These are phyloP conservation scores for Leuciscus waleckii DNA, from an alignment of 2,797 vertebrate species.

Conservation along the genomic window DNA sequence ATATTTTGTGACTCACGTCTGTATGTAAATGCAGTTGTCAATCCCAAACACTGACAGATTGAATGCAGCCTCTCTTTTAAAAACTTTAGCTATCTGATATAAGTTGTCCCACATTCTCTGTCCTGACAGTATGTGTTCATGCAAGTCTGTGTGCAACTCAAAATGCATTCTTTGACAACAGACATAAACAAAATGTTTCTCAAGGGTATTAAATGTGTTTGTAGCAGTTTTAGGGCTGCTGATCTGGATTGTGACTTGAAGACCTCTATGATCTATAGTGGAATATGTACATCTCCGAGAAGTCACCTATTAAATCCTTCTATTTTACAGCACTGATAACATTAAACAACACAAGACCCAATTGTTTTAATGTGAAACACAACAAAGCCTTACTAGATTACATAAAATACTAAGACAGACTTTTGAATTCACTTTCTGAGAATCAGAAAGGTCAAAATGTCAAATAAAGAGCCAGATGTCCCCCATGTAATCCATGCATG, in stretches of 20 bases:
- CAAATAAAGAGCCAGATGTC: slow-evolving; percentile 53
- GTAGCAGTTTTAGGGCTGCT: neutral
- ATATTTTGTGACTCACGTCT: neutral
- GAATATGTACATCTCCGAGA: neutral
- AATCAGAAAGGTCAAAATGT: slow-evolving; percentile 41
- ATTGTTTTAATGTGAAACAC: neutral
- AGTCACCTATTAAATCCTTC: neutral
- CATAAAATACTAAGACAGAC: slow-evolving; percentile 14
- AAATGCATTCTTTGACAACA: neutral
- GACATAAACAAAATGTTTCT: neutral
- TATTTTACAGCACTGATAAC: neutral
- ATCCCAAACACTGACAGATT: neutral
- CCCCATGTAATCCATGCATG: slow-evolving; percentile 1
- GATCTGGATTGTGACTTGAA: neutral
- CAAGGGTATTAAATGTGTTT: neutral
- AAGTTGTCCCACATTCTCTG: neutral
- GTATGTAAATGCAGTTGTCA: neutral
- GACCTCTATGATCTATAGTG: neutral
- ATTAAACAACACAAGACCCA: neutral
- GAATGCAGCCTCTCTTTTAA: neutral
- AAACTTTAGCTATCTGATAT: neutral
- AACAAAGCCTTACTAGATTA: neutral
- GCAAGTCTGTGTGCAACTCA: neutral
- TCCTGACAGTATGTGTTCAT: slow-evolving; percentile 7
- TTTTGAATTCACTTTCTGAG: slow-evolving; percentile 29